Base-by-base conservation (phyloP, 1,140 invertebrate species). In the Grapholita molesta region DNA sequence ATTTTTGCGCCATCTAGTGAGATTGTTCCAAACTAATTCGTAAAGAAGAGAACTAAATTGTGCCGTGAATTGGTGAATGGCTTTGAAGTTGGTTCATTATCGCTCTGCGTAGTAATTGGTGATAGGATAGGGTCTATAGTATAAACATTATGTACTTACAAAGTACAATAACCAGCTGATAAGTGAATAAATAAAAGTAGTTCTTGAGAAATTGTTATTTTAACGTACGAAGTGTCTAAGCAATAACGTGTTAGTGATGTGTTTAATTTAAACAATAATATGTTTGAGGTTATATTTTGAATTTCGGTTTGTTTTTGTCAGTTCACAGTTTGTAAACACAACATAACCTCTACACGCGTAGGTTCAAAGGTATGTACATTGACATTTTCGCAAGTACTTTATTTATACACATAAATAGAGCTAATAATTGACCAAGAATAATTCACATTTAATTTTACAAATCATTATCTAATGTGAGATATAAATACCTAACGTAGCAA, bases 321-420 rank as follows among this genome's bases (percentile, higher is more conserved):
- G 25, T 61, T 61, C 28, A 28, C 7, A 61, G 55, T 61, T 61
- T 61, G 55, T 61, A 61, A 61, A 61, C 55, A 61, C 55, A 61
- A 61, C 53, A 23, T 30, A 30, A 61, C 55, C 55, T 61, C 25
- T 28, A 61, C 55, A 30, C 55, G 55, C 24, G n/a, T 30, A 61
- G 25, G 25, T 30, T 61, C 55, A 61, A 61, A 61, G 55, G 55
- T 61, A 28, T 57, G 55, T 15, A 61, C 12, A 28, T 15, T 3
- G 55, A 15, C 21, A 61, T 61, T 21, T 48, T 21, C 18, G 42
- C 9, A 48, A 48, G 42, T 48, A 48, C 42, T 21, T 48, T 48
- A 48, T 48, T 48, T 48, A 48, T 21, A 48, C n/a, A 9, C 21
- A 48, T 0, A 48, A 18, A 7, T 48, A 21, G 0, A 48, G 6